Evolutionary conservation across 2,888 invertebrate species (phyloP).

Genomic region (Drosophila suboccidentalis): DNA sequence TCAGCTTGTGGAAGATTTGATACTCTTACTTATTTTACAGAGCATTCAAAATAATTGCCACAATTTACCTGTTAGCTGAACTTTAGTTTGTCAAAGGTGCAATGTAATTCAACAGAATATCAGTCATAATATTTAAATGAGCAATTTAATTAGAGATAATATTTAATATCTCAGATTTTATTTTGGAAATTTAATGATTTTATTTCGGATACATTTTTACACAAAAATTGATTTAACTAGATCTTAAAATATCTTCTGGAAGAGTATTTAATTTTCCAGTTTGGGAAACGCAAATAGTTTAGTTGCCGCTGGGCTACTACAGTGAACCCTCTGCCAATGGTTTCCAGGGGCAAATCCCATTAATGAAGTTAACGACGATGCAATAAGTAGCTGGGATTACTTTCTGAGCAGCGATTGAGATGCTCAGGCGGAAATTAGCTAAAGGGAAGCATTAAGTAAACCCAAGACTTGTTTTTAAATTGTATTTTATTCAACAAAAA

Average conservation of each 20-base stretch:
- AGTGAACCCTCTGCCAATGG: constrained; percentile 30
- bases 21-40: not conserved
- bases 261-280: constrained; percentile 34
- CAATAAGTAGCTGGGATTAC: constrained; percentile 26
- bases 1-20: not conserved
- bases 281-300: constrained; percentile 53
- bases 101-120: too few species aligned
- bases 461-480: not conserved
- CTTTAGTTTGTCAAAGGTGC: too few species aligned
- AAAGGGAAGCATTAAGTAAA: constrained; percentile 1
- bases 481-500: constrained; percentile 9
- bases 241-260: not conserved
- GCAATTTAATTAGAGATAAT: too few species aligned
- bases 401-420: constrained; percentile 39
- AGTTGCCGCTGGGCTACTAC: constrained; percentile 42
- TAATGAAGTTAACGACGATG: constrained; percentile 8
- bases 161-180: too few species aligned
- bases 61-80: not conserved
- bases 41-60: not conserved
- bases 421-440: constrained; percentile 13
- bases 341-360: constrained; percentile 15
- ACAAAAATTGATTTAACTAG: too few species aligned
- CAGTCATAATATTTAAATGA: too few species aligned
- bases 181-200: too few species aligned
- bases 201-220: too few species aligned